These are phyloP conservation scores for Nyctibius grandis DNA, from an alignment of 2,797 vertebrate genomes.

Conservation along the genomic window DNA sequence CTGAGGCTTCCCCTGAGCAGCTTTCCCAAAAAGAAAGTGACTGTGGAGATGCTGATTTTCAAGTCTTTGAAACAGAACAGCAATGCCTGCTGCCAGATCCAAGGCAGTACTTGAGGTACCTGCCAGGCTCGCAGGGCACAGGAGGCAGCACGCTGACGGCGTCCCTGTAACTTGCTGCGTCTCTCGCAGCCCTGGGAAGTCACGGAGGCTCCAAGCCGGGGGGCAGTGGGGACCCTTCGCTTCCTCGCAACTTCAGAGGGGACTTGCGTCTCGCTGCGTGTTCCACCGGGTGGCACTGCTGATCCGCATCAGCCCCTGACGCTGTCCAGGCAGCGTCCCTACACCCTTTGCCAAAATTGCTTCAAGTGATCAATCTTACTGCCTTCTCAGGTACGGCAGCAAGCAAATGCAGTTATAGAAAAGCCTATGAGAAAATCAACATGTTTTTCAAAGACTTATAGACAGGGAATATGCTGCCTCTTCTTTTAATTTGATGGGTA, in stretches of 20 bases:
- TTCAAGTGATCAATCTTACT: not conserved
- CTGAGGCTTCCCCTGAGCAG: not conserved
- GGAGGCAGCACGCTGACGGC: not conserved
- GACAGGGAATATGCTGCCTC: not conserved
- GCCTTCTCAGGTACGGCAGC: not conserved
- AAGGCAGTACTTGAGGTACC: not conserved
- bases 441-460: not conserved
- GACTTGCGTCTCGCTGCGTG: not conserved
- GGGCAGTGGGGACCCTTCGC: too few species aligned
- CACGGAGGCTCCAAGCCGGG: not conserved
- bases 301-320: not conserved
- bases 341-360: not conserved
- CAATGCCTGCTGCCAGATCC: not conserved
- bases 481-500: not conserved
- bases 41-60: not conserved
- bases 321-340: rapidly evolving
- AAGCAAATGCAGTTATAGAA: not conserved
- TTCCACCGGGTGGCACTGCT: conserved; percentile 1
- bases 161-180: rapidly evolving
- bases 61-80: not conserved
- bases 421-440: not conserved
- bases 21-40: not conserved
- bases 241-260: too few species aligned
- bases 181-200: too few species aligned
- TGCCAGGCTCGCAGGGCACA: not conserved